These are phyloP conservation scores for Selenia dentaria DNA, from an alignment of 2,888 invertebrate genomes.

Conservation along the genomic window DNA sequence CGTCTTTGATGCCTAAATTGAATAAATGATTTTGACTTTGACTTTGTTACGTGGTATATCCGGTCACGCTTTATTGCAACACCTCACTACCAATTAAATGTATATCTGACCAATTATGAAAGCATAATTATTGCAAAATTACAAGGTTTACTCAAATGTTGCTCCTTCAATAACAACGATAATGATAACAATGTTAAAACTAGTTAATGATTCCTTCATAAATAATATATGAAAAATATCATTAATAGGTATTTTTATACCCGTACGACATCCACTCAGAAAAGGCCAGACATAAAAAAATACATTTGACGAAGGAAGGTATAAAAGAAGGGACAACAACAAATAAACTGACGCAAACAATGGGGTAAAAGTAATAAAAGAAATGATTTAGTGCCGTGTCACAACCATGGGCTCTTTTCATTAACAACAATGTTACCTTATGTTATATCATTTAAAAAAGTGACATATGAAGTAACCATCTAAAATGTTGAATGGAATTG, in stretches of 20 bases:
- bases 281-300: constrained; percentile 20
- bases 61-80: constrained; percentile 11
- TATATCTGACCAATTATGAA: constrained; percentile 9
- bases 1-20: no score
- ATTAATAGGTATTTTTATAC: no score
- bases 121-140: constrained; percentile 14
- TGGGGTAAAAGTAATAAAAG: constrained; percentile 64
- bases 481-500: no score
- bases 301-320: constrained; percentile 35
- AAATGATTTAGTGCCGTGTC: constrained; percentile 73
- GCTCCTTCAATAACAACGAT: no score
- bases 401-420: constrained; percentile 51
- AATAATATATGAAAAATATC: no score
- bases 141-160: constrained; percentile 11
- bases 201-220: no score
- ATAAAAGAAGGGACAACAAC: constrained; percentile 54
- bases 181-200: no score
- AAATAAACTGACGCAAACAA: constrained; percentile 60
- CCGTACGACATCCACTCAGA: no score
- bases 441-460: no score
- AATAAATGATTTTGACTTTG: no score
- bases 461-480: no score
- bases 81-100: constrained; percentile 6
- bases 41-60: constrained; percentile 1
- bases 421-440: constrained; percentile 16